phyloP scores from a whole-genome alignment of 2,113 vertebrate species.

The Synchiropus splendidus region DNA sequence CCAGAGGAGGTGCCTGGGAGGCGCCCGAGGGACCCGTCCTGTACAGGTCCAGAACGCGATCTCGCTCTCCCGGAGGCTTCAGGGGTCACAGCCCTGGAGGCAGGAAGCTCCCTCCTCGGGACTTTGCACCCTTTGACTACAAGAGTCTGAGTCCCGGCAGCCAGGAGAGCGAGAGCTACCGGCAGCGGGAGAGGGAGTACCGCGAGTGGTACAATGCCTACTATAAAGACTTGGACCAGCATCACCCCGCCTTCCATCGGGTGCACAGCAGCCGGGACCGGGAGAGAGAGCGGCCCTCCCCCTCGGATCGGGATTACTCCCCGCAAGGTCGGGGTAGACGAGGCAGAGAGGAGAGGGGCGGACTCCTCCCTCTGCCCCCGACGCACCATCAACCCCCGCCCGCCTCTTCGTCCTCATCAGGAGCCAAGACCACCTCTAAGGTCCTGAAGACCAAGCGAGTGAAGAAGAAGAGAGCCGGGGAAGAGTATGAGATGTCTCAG shows the following conservation, averaged over 20 bases:
- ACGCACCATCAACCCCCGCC: conserved; percentile 64
- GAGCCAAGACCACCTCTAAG: conserved; percentile 68
- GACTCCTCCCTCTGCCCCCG: conserved; percentile 36
- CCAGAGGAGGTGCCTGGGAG: conserved; percentile 60
- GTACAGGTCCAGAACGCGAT: conserved; percentile 75
- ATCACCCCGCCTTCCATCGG: conserved; percentile 42
- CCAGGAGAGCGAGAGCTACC: conserved; percentile 80
- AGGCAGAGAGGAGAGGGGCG: conserved; percentile 76
- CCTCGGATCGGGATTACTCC: conserved; percentile 75
- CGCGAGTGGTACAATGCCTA: conserved; percentile 94
- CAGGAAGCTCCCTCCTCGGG: conserved; percentile 76
- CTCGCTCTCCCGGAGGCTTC: conserved; percentile 69
- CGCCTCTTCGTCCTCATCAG: conserved; percentile 43
- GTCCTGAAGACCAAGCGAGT: conserved; percentile 75
- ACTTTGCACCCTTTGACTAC: conserved; percentile 76
- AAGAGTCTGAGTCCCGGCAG: conserved; percentile 72
- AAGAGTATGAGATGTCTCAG: conserved; percentile 78
- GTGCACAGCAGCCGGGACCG: conserved; percentile 47
- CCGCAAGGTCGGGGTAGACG: conserved; percentile 78
- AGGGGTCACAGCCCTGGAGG: conserved; percentile 74
- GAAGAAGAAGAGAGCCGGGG: conserved; percentile 80
- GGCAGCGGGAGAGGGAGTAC: conserved; percentile 92
- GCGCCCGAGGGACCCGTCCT: conserved; percentile 29
- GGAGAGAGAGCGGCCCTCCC: conserved; percentile 64
- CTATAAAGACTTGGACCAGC: conserved; percentile 75